Evolutionary conservation across 2,888 invertebrate genomes (phyloP), one percentile per base, ranked within the genome.

Genomic region (Disparrhopalites patrizii): DNA sequence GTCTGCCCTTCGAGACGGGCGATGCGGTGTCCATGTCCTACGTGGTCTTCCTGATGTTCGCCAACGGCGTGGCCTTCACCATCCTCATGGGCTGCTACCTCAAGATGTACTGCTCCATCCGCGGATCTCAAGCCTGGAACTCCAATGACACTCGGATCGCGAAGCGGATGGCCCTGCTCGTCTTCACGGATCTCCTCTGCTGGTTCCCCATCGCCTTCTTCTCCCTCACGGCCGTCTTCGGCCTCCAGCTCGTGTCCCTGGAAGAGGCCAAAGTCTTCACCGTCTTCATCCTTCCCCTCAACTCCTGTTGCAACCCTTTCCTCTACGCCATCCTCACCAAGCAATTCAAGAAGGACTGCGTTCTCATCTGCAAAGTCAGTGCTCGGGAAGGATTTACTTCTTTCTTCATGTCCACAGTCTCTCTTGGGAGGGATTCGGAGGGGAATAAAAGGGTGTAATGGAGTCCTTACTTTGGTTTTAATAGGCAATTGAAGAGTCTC

Each of bases 191-290:
- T 80, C 93, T 98, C 78, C 83, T 96, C 54, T 98, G 97, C 82
- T 98, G 97, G 97, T 93, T 95, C 2, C 98, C 98, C 0, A 95
- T 97, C 70, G 93, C 97, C 1, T 93, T 97, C 81, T 93, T 94
- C 79, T 91, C 95, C 5, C 83, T 97, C 38, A 93, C 95, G 0
- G 95, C 97, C 20, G 90, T 94, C 7, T 91, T 94, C 78, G 96
- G 96, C 10, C 82, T 89, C 71, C 93, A 91, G 69, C 82, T 97
- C 56, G 91, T 98, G 30, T 91, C 92, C 1, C 83, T 98, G 68
- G 95, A 96, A 79, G 92, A 94, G 81, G 96, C 97, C 54, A 98
- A 98, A 82, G 81, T 83, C 74, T 93, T 92, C 79, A 95, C 95
- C 1, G 95, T 98, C 43, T 96, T 98, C 79, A 89, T 98, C 63